Percentiles rank a stretch among this genome's conserved stretches.
Conservation (phyloP, 1,140 invertebrate species). For the Limonius californicus region DNA sequence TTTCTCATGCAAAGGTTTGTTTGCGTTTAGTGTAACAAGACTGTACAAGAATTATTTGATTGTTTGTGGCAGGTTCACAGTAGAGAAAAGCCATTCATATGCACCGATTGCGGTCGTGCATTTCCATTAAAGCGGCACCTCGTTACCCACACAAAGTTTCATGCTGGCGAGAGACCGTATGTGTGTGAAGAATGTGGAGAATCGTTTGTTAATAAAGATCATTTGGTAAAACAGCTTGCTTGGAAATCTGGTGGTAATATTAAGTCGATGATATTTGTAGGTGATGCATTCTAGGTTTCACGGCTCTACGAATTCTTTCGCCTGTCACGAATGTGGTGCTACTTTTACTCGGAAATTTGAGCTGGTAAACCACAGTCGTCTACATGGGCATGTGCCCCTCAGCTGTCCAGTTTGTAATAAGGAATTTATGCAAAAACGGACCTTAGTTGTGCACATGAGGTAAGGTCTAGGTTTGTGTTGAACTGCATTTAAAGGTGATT, state of each 20-base stretch:
- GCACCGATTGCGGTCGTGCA: constrained; percentile 73
- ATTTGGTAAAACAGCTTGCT: too few species aligned
- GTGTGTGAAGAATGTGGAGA: constrained; percentile 84
- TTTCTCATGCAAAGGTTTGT: constrained; percentile 68
- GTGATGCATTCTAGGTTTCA: constrained; percentile 79
- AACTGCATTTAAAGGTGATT: too few species aligned
- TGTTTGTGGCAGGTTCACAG: constrained; percentile 55
- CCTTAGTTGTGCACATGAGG: constrained; percentile 73
- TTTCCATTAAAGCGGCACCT: constrained; percentile 78
- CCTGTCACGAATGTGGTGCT: constrained; percentile 76
- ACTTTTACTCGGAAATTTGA: constrained; percentile 81
- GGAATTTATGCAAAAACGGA: constrained; percentile 79
- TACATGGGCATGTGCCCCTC: constrained; percentile 76
- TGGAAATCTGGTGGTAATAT: too few species aligned
- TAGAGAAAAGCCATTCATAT: constrained; percentile 75
- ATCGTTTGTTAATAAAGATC: constrained; percentile 80
- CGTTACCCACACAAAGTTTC: constrained; percentile 82
- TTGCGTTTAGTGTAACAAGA: too few species aligned
- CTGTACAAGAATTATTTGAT: too few species aligned
- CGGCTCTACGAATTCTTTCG: constrained; percentile 75
- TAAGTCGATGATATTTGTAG: constrained; percentile 24
- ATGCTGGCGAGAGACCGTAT: constrained; percentile 82
- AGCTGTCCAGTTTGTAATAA: constrained; percentile 76
- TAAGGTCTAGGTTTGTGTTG: too few species aligned
- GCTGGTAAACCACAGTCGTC: constrained; percentile 74